Evolutionary conservation across 2,113 vertebrate genomes (phyloP).

Genomic region (Crotalus helleri): DNA sequence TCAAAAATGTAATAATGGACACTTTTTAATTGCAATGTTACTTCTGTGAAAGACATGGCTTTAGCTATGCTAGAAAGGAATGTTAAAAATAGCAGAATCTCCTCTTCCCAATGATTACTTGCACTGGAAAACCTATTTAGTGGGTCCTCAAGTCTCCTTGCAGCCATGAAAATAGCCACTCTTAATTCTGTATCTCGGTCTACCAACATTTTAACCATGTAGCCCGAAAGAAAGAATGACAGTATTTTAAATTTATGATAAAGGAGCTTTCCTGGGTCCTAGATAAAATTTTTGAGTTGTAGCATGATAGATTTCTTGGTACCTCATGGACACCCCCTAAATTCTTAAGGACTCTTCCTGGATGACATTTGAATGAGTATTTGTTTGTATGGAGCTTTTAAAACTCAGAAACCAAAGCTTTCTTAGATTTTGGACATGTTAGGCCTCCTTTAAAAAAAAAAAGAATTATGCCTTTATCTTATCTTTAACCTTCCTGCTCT

Average conservation of each 20-base stretch:
- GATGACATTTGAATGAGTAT: neutral
- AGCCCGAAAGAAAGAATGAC: neutral
- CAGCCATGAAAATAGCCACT: neutral
- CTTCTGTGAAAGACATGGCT: neutral
- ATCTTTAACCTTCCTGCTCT: slow-evolving; percentile 51
- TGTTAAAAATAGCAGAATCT: neutral
- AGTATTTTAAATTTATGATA: neutral
- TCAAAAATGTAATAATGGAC: neutral
- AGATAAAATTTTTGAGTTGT: neutral
- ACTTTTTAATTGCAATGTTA: neutral
- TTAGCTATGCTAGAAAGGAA: neutral
- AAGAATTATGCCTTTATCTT: slow-evolving; percentile 25
- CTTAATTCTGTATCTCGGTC: neutral
- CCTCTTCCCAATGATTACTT: neutral
- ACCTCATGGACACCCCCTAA: neutral
- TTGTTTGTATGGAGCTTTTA: neutral
- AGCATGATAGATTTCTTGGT: neutral
- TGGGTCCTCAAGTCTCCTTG: neutral
- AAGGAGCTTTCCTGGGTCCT: neutral
- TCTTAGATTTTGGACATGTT: neutral
- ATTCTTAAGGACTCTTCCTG: neutral
- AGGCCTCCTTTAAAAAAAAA: neutral
- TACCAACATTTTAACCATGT: neutral
- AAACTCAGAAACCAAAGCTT: neutral
- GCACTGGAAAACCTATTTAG: neutral